Conservation (phyloP, 2,113 vertebrate genomes). For the Serinus canaria region DNA sequence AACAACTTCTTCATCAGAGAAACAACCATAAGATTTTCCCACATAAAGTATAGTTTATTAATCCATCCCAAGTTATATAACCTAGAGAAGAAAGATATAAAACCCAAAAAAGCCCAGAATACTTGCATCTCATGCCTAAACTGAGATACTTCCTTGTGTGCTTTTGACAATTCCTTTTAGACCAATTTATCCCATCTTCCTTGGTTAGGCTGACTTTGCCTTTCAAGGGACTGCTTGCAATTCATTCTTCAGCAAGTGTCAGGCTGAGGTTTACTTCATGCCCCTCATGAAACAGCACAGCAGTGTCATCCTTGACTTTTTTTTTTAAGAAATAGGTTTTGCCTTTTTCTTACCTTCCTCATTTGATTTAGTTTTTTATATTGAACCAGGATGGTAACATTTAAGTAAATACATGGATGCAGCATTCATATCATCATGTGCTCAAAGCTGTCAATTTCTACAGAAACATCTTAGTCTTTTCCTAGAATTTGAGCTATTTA, state of each 20-base stretch:
- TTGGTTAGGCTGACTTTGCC: neutral
- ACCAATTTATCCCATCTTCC: neutral
- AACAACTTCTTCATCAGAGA: neutral
- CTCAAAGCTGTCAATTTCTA: neutral
- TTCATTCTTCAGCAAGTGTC: neutral
- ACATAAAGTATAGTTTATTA: neutral
- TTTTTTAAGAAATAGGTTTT: neutral
- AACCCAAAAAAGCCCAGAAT: neutral
- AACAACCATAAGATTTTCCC: neutral
- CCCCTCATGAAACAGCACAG: neutral
- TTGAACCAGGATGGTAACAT: neutral
- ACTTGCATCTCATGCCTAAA: neutral
- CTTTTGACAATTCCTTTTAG: neutral
- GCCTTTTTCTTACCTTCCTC: neutral
- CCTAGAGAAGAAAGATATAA: neutral
- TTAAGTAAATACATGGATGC: neutral
- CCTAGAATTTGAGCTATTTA: neutral
- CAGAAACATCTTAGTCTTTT: neutral
- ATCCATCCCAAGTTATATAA: neutral
- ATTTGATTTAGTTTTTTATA: neutral
- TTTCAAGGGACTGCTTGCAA: neutral
- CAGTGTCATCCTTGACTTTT: neutral
- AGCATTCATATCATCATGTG: neutral
- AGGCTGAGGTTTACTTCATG: neutral
- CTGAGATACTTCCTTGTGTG: neutral